Base-by-base conservation (phyloP, 2,113 vertebrate genomes). In the Hippolais icterina region DNA sequence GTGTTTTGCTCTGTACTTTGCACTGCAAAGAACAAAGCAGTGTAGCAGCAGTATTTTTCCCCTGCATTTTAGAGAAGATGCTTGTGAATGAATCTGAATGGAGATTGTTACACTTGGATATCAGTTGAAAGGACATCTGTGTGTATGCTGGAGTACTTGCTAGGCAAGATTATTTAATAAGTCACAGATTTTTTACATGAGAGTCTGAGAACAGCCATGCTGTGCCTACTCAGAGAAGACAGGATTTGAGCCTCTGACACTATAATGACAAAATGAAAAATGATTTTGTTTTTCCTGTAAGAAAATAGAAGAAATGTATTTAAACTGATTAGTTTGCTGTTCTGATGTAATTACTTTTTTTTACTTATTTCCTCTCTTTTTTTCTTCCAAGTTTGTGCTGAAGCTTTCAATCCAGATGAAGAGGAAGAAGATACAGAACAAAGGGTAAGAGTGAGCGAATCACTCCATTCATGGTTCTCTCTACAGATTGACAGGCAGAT, bases 401-500 rank as follows among this genome's bases (percentile, higher is more conserved):
- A 99, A 97, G 98, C 99, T 33, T 99, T 98, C 93, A 99, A 99
- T 95, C 99, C 99, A 96, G 99, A 99, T 91, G 99, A 99, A 2
- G 99, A 99, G 33, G 99, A 99, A 3, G 99, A 99, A 93, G 99
- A 99, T 94, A 98, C 98, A n/a, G 99, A 99, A 91, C 99, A 99
- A 95, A 98, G 98, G 98, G 98, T 99, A 97, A 98, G 96, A 92
- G 47, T 39, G 46, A 64, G 46, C 31, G 56, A 71, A 49, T 60
- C 46, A 27, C 70, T 44, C 66, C 22, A 28, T 53, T 33, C 53
- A 9, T 31, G 68, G 17, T 23, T 90, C 19, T 75, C 80, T 60
- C 33, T 65, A 0, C 49, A 69, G 44, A 27, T 9, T 72, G 82
- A 63, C 57, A 63, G 66, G 50, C 83, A 77, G 79, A 66, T 75